Conservation (phyloP, 2,113 vertebrate genomes). For the Catharus minimus region DNA sequence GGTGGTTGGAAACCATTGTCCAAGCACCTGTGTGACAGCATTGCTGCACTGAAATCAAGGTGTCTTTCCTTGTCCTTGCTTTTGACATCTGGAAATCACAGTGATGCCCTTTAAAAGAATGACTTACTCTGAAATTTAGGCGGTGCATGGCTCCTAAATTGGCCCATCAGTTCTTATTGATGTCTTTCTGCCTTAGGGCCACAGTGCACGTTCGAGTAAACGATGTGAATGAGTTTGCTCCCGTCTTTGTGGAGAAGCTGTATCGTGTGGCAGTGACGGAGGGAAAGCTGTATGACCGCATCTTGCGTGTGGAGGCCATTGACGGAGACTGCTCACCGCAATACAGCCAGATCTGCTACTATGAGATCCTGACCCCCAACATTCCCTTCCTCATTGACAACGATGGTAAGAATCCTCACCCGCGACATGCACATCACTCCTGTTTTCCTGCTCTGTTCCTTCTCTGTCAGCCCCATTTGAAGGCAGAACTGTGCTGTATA, state of each 20-base stretch:
- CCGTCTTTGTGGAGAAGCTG: slow-evolving; percentile 91
- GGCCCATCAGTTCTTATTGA: rapidly evolving
- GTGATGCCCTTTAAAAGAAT: not conserved
- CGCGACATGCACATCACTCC: rapidly evolving
- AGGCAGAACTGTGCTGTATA: not conserved
- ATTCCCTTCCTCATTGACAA: slow-evolving; percentile 97
- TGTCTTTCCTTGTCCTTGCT: not conserved
- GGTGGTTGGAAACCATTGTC: not conserved
- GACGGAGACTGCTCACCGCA: slow-evolving; percentile 96
- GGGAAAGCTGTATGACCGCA: slow-evolving; percentile 92
- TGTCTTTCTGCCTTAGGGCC: slow-evolving; percentile 77
- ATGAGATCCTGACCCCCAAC: slow-evolving; percentile 96
- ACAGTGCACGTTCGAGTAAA: slow-evolving; percentile 96
- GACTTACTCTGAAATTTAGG: not conserved
- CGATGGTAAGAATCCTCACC: slow-evolving; percentile 79
- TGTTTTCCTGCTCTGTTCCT: not conserved
- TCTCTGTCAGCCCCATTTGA: not conserved
- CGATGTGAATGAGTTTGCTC: slow-evolving; percentile 96
- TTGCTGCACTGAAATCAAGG: not conserved
- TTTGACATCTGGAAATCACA: not conserved
- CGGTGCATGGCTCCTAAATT: not conserved
- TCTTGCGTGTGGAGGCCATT: slow-evolving; percentile 92
- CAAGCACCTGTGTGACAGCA: not conserved
- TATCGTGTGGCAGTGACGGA: slow-evolving; percentile 92
- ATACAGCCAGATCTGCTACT: slow-evolving; percentile 99